These are phyloP conservation scores for Calvadosia cruxmelitensis DNA, from an alignment of 30 jellyfish, hydroid and myxozoan species.

Conservation along the genomic window DNA sequence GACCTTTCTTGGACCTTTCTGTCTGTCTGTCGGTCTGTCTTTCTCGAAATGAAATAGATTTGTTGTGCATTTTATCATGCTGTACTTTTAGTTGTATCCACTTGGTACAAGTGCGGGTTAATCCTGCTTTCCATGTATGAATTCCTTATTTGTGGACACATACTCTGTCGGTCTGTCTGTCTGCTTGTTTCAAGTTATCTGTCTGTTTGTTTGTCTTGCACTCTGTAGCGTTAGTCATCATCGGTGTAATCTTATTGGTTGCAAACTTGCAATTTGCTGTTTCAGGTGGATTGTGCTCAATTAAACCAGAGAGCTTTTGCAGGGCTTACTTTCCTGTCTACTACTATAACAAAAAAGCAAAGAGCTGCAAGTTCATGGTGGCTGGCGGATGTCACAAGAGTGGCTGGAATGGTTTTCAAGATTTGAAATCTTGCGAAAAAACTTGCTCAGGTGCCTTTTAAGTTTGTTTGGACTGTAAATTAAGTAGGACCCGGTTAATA, in stretches of 20 bases:
- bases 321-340: constrained; percentile 17
- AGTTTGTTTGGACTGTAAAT: background rate
- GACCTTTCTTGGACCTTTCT: too few species aligned
- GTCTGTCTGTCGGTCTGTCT: too few species aligned
- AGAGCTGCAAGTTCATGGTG: constrained; percentile 2
- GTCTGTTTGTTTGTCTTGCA: background rate
- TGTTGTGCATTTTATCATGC: too few species aligned
- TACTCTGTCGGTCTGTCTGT: too few species aligned
- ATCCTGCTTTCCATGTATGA: too few species aligned
- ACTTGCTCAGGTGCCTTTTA: constrained; percentile 13
- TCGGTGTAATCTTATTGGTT: background rate
- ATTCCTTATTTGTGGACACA: background rate
- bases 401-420: constrained; percentile 41
- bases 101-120: too few species aligned
- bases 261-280: background rate
- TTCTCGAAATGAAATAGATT: too few species aligned
- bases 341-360: constrained; percentile 12
- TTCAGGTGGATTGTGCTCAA: constrained; percentile 27
- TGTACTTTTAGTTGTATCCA: too few species aligned
- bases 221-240: background rate
- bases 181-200: background rate
- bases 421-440: constrained; percentile 11
- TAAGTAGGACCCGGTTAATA: too few species aligned
- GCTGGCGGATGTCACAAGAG: constrained; percentile 49
- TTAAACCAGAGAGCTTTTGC: constrained; percentile 24